Base-by-base conservation (phyloP, 2,888 invertebrate genomes). In the Theretra japonica region DNA sequence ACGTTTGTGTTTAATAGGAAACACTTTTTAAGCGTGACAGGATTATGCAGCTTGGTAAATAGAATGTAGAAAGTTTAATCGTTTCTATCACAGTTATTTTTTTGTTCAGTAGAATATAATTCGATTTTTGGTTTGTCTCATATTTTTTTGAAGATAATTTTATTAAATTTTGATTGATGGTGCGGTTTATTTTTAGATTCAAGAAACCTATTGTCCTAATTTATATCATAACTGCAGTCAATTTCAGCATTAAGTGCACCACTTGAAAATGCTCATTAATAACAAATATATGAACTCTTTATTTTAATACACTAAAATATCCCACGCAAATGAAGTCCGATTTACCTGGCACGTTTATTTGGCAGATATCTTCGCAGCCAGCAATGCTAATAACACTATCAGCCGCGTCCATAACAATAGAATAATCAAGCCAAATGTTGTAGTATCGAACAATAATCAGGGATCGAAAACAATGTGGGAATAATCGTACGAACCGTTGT, bases 401-500 rank as follows among this genome's bases (percentile, higher is more conserved):
- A 65, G 56, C 60, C 68, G 25, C 21, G 11, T 60, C 68, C 50
- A 56, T 23, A 53, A 75, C 74, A 75, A 76, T 79, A 71, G 75
- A 59, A 69, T 72, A 75, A 77, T 76, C 75, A 75, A 73, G 69
- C 74, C 69, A 70, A 75, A 77, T 75, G 72, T 62, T 68, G 50
- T 57, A 65, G 60, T 72, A 79, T 78, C 70, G 69, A 75, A 79
- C 80, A 82, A 87, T 87, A 88, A 87, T 86, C 84, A 84, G 82
- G 77, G 75, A 75, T 79, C 75, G 81, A 79, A 82, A 85, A 90
- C 89, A 90, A 90, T 90, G 84, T 85, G 82, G 81, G 83, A 78
- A 85, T 86, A 88, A 89, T 88, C 86, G 83, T 76, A 84, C 82
- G 82, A 86, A 82, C 79, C 82, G 79, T 77, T 78, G 78, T 75